Evolutionary conservation across 2,888 invertebrate species (phyloP).

Genomic region (Andrena hattorfiana): DNA sequence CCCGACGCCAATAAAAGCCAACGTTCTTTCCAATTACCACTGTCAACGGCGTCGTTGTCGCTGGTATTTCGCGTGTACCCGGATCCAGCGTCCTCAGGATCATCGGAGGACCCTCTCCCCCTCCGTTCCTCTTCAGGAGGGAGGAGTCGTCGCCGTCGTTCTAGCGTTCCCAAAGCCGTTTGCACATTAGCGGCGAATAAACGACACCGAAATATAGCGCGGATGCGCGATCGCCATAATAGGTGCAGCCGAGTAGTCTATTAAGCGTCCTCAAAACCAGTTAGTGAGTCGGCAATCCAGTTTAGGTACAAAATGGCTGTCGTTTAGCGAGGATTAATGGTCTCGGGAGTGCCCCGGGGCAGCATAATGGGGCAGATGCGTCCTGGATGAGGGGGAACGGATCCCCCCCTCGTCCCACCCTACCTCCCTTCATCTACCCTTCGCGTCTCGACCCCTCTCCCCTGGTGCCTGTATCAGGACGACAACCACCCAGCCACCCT

Average conservation of each 20-base stretch:
- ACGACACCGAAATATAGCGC: slow-evolving; percentile 80
- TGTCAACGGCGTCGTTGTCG: slow-evolving; percentile 5
- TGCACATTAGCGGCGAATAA: slow-evolving; percentile 76
- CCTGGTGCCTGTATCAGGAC: slow-evolving; percentile 13
- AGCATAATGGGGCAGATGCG: slow-evolving; percentile 85
- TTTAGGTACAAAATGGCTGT: slow-evolving; percentile 85
- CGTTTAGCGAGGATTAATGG: slow-evolving; percentile 85
- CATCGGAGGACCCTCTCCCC: background rate
- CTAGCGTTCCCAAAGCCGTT: slow-evolving; percentile 58
- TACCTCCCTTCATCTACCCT: slow-evolving; percentile 10
- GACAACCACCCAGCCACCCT: slow-evolving; percentile 49
- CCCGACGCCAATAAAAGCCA: background rate
- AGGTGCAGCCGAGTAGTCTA: slow-evolving; percentile 82
- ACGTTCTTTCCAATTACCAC: slow-evolving; percentile 17
- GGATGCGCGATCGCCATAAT: slow-evolving; percentile 80
- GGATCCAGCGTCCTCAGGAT: slow-evolving; percentile 7
- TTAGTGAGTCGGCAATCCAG: slow-evolving; percentile 85
- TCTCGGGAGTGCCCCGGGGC: slow-evolving; percentile 81
- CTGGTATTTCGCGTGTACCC: background rate
- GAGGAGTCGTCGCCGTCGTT: slow-evolving; percentile 45
- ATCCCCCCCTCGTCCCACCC: slow-evolving; percentile 30
- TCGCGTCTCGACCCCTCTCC: slow-evolving; percentile 41
- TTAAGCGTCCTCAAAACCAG: slow-evolving; percentile 84
- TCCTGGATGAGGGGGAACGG: slow-evolving; percentile 71
- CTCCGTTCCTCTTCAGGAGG: background rate